Base-by-base conservation (phyloP, 2,113 vertebrate species). In the Notothenia rossii region DNA sequence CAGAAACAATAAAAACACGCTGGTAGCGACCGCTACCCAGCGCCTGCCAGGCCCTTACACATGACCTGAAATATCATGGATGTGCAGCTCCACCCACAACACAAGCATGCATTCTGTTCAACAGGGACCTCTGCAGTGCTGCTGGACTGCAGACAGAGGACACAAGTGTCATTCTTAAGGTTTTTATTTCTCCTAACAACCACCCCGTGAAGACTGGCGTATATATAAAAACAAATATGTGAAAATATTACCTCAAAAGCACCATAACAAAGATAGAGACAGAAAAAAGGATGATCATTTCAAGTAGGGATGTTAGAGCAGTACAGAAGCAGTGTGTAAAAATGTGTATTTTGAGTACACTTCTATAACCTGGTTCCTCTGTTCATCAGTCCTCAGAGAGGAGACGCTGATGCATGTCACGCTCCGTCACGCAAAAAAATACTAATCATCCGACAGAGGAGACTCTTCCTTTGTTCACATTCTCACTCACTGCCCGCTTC, bases 391-490 rank as follows among this genome's bases (percentile, higher is more conserved):
- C 20, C 29, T 58, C 46, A 40, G 15, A 12, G 66, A 63, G 62
- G 51, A 78, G 43, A 79, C 11, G 66, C 62, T 25, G 49, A 82
- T 68, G 66, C 75, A 46, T 22, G 45, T 66, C 72, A 67, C 20
- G 1, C 75, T 77, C 67, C 40, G 43, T 85, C 77, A 69, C 25
- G 9, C 74, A 61, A 18, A 72, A 61, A 68, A 85, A 71, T 13
- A 62, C 73, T 68, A 76, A 76, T 81, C 65, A 79, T 62, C 56
- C 53, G 73, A 71, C 22, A 43, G 46, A 78, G 43, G 33, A 68
- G 50, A 81, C 61, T 68, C 72, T 73, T 61, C 73, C 65, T 87
- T 83, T 84, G 85, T 83, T 88, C 72, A 13, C 61, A 50, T n/a
- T 72, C 68, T 29, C 68, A 49, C 25, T 65, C 67, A 43, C 36